A percentile compares a stretch with the other conserved stretches of the same genome.
phyloP scores from a whole-genome alignment of 2,797 vertebrate species.

The Myripristis murdjan region DNA sequence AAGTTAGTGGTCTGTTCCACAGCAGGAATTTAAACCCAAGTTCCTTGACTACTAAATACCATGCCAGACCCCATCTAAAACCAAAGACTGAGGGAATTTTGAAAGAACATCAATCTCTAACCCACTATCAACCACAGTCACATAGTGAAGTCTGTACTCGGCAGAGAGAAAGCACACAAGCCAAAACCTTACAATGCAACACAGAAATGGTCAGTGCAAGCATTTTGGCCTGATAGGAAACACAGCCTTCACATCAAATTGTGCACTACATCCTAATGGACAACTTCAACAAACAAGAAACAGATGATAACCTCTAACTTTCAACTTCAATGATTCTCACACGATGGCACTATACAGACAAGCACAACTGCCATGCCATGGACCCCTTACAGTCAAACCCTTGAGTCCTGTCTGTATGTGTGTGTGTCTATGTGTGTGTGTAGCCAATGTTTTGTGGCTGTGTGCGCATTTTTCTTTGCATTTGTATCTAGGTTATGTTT shows the following conservation, averaged over 20 bases:
- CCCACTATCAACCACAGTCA: constrained; percentile 38
- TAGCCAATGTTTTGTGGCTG: not conserved
- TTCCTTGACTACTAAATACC: constrained; percentile 41
- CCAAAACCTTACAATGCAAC: constrained; percentile 47
- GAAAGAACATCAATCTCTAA: constrained; percentile 44
- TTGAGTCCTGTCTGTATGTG: not conserved
- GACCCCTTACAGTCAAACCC: not conserved
- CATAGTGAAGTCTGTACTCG: not conserved
- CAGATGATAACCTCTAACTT: constrained; percentile 1
- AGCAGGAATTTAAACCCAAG: constrained; percentile 20
- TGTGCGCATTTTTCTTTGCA: not conserved
- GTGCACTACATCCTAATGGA: not conserved
- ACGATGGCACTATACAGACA: constrained; percentile 3
- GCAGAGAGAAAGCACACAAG: not conserved
- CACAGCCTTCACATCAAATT: constrained; percentile 14
- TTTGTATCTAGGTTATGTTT: constrained; percentile 20
- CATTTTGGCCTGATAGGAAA: constrained; percentile 2
- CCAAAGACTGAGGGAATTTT: constrained; percentile 19
- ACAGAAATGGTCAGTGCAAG: constrained; percentile 12
- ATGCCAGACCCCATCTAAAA: constrained; percentile 48
- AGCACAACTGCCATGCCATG: not conserved
- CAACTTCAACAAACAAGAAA: constrained; percentile 6
- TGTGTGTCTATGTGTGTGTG: not conserved
- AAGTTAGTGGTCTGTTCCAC: constrained; percentile 35
- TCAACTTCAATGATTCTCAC: not conserved